Base-by-base conservation (phyloP, 2,797 vertebrate species). In the Neopelma chrysocephalum region DNA sequence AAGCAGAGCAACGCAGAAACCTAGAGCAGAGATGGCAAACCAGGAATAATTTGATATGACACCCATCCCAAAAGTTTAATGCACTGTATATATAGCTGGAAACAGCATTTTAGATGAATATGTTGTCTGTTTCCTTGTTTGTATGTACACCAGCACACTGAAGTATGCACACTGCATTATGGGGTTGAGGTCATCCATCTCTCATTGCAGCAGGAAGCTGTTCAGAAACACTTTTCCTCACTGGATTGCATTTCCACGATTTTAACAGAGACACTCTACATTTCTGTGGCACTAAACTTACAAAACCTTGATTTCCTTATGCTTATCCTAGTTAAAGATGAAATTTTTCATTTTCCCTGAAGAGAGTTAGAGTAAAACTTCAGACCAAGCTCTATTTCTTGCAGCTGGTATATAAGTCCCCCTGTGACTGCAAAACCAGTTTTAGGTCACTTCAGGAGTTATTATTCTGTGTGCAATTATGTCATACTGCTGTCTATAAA, bases 1-100 rank as follows among this genome's bases (percentile, higher is more conserved):
- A 82, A 89, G 83, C 6, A 18, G 27, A 87, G 62, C 48, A 87
- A 85, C 48, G 71, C n/a, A 90, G 45, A 95, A 87, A 80, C 12
- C 53, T 54, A 36, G 21, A 73, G 72, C 45, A 87, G 38, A 89
- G 61, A 77, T 0, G 0, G 45, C 31, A 93, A 87, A 75, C 38
- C 31, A 43, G 53, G 60, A 81, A 78, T 72, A 61, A 89, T 69
- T 71, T 50, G 11, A 29, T 50, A 61, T 21, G 53, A 80, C 10
- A 2, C 20, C 10, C 29, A 9, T 22, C 23, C 36, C 53, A 57
- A 4, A 73, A 92, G 57, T 77, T 57, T 69, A 75, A 78, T 18
- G 42, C 25, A 26, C 11, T 19, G 0, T n/a, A 31, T 22, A 43
- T 15, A 14, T 11, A 68, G 84, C 48, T 60, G 21, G 40, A 51